Conservation (phyloP, 2,888 invertebrate species). For the Sclerodermus sp. region DNA sequence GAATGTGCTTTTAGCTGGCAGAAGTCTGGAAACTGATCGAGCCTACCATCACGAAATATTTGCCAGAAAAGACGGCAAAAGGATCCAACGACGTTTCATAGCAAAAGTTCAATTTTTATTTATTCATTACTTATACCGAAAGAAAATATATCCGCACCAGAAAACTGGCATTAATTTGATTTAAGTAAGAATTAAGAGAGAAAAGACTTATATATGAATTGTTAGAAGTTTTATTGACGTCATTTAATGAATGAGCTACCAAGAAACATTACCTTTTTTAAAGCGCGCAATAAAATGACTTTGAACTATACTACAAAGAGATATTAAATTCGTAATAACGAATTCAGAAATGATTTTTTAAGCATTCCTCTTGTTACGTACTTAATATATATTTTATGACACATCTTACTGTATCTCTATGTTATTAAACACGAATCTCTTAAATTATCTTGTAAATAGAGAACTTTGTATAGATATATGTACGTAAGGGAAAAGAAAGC, state of each 20-base stretch:
- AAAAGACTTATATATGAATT: neutral
- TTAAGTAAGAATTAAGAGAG: slow-evolving; percentile 1
- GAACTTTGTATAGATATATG: no score
- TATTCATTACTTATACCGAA: no score
- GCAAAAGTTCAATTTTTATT: slow-evolving; percentile 54
- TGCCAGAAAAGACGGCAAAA: slow-evolving; percentile 53
- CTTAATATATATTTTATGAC: slow-evolving; percentile 45
- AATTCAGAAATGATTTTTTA: neutral
- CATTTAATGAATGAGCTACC: no score
- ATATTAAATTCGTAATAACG: no score
- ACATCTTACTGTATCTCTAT: slow-evolving; percentile 6
- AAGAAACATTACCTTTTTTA: no score
- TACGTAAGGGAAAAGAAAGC: no score
- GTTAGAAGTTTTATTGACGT: no score
- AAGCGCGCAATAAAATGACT: no score
- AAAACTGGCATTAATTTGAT: neutral
- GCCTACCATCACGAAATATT: slow-evolving; percentile 60
- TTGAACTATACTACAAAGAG: no score
- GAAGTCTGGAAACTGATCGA: slow-evolving; percentile 63
- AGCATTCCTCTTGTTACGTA: slow-evolving; percentile 45
- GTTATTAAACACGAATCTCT: slow-evolving; percentile 5
- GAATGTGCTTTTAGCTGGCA: slow-evolving; percentile 60
- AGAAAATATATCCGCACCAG: neutral
- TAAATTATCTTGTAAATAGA: slow-evolving; percentile 18
- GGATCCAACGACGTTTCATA: slow-evolving; percentile 42